Evolutionary conservation across 2,888 invertebrate genomes (phyloP), one percentile per base, ranked within the genome.

Genomic region (Plemyria rubiginata): DNA sequence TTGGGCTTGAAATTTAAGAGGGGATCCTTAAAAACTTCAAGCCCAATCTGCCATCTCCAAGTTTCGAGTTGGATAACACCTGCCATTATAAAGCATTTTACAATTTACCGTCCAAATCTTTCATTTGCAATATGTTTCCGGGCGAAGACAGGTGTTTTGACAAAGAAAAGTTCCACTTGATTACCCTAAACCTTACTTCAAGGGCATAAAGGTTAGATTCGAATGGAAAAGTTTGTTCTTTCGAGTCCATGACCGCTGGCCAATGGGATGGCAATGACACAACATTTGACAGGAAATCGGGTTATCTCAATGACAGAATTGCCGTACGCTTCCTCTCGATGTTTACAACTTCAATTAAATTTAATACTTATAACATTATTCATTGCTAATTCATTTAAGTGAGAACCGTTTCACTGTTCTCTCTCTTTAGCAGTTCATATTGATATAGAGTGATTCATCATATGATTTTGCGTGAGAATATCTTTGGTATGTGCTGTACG

Each of bases 261-360:
- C 57, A 61, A 62, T 60, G 54, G 45, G 48, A 45, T 51, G 59
- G 36, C 63, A 67, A 60, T 65, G 65, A 60, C 68, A 68, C 62
- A 67, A 77, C 76, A 74, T 81, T 82, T 74, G 75, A 83, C 86
- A 82, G 88, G 90, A 89, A 86, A 84, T 80, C 73, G 80, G 83
- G 85, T 86, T 88, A 89, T 89, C 87, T 84, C 78, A 80, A 79
- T 84, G 83, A 72, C 76, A 76, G 78, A 56, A 79, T 78, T 79
- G 79, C 70, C 76, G 74, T 77, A 73, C 73, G 73, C 73, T 83
- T 86, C 85, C 85, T 82, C 74, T 71, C 68, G 67, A 71, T 76
- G 71, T 79, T 79, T 79, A 79, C 45, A 36, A 54, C 11, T 57
- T 57, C 9, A 53, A 48, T 52, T 12, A 38, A 50, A 54, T 54